phyloP scores from a whole-genome alignment of 2,888 invertebrate genomes.

The Campopleginae sp. region DNA sequence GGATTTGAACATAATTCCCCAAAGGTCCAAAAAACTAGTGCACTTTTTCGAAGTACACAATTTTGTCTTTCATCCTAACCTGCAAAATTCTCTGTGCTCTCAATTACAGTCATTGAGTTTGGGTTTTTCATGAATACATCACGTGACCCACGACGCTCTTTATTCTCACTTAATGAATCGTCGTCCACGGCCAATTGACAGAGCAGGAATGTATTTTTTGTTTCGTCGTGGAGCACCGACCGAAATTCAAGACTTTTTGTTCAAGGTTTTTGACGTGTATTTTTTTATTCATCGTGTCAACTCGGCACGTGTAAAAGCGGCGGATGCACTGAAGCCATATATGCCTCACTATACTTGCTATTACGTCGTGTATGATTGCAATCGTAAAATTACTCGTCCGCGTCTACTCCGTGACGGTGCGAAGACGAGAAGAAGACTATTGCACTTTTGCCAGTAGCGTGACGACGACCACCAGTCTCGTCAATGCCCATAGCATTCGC shows the following conservation, averaged over 20 bases:
- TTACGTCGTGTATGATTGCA: slow-evolving; percentile 31
- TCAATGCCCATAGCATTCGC: slow-evolving; percentile 23
- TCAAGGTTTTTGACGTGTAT: slow-evolving; percentile 20
- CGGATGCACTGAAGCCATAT: slow-evolving; percentile 6
- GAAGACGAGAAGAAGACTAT: slow-evolving; percentile 22
- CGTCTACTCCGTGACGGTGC: slow-evolving; percentile 27
- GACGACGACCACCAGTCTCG: not conserved
- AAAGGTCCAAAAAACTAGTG: not conserved
- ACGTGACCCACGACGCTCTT: not conserved
- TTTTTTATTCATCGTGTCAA: not conserved
- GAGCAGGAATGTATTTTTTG: not conserved
- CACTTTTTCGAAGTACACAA: not conserved
- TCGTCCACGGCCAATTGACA: not conserved
- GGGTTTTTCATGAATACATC: not conserved
- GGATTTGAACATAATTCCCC: not conserved
- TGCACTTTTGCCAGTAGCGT: slow-evolving; percentile 47
- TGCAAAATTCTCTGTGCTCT: not conserved
- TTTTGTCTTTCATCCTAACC: not conserved
- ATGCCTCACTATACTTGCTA: slow-evolving; percentile 18
- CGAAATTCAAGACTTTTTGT: slow-evolving; percentile 11
- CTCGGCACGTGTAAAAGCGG: slow-evolving; percentile 31
- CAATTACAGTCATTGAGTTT: not conserved
- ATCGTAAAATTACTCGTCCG: slow-evolving; percentile 55
- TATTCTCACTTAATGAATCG: not conserved
- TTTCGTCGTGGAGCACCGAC: not conserved